Base-by-base conservation (phyloP, 2,113 vertebrate genomes). In the Pachypanchax playfairii region DNA sequence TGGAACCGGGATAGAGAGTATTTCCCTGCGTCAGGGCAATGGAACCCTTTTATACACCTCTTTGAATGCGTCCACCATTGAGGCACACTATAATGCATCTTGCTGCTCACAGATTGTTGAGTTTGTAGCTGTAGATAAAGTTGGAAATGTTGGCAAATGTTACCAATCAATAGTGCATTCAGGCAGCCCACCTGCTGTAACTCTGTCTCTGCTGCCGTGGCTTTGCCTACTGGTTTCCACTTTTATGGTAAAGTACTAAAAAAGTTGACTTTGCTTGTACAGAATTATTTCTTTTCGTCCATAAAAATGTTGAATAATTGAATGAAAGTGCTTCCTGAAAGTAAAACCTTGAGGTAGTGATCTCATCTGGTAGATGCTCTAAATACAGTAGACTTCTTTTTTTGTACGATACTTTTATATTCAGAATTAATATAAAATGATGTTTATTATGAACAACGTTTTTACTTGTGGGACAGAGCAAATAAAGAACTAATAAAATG, bases 81-180 rank as follows among this genome's bases (percentile, higher is more conserved):
- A 62, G 18, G 84, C 73, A 3, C 22, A 41, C 15, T 91, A 89
- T 70, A 85, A 36, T 1, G 75, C 86, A 20, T 87, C 91, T 35
- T 92, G 91, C 73, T 91, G 91, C 57, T 87, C 89, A 0, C 81
- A 84, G 33, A 71, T 73, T n/a, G 78, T 89, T 2, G 81, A 86
- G 47, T 20, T 92, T 14, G 17, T 81, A 5, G 80, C 85, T 24
- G 73, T 90, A 3, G 91, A 92, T 77, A 72, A 85, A 47, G 70
- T 78, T 24, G 88, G 90, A 26, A 92, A 92, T 17, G 87, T 88
- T 33, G 91, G 88, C n/a, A 89, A 38, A 33, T 92, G 89, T 65
- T 73, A 52, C 36, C 76, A 87, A 9, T 85, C 78, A 13, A 88
- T 89, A 10, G 54, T 28, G 35, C 66, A 1, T 2, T 83, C 50